Conservation (phyloP, 2,113 vertebrate genomes). For the Smithornis capensis region DNA sequence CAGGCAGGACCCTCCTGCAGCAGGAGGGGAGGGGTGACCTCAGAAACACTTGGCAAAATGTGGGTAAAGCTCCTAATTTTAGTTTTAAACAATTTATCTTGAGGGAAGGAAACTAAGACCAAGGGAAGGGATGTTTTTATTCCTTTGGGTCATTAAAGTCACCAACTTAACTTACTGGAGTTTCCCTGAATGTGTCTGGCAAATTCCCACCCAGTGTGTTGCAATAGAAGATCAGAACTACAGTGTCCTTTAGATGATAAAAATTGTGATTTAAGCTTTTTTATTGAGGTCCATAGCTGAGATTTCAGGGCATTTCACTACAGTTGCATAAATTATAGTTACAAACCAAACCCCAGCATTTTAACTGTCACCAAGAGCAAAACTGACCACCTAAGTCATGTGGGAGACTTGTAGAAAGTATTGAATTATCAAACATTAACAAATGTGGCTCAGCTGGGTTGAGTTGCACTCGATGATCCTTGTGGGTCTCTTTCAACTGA, state of each 20-base stretch:
- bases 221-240: background rate
- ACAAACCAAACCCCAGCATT: background rate
- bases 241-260: background rate
- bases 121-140: background rate
- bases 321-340: background rate
- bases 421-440: background rate
- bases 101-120: background rate
- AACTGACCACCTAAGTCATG: accelerated
- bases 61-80: background rate
- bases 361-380: background rate
- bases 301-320: background rate
- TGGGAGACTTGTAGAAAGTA: background rate
- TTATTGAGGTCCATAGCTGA: background rate
- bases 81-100: background rate
- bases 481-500: background rate
- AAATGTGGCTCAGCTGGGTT: background rate
- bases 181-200: background rate
- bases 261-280: background rate
- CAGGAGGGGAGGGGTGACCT: background rate
- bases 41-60: background rate
- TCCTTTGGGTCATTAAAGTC: background rate
- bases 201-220: background rate
- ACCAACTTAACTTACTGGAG: background rate
- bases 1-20: background rate
- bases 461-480: background rate